Base-by-base conservation (phyloP, 2,888 invertebrate species). In the Brachycybe producta region DNA sequence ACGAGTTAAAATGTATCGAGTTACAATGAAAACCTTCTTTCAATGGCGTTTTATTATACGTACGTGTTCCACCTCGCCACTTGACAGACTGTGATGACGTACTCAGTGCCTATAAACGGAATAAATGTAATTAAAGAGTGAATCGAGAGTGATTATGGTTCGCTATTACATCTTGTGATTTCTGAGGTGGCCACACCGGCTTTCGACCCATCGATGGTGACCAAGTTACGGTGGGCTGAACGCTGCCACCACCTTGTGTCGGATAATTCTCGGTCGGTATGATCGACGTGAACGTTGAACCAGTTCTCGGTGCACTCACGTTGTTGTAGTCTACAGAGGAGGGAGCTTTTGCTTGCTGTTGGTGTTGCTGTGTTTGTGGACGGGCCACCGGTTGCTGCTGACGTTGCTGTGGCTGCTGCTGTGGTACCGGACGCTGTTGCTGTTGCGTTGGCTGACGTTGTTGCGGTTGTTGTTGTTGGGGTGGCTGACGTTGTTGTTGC, bases 1-100 rank as follows among this genome's bases (percentile, higher is more conserved):
- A 13, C 13, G 17, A 11, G 17, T 42, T 4, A n/a, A 1, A 19
- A 13, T 8, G 17, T 7, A 7, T 15, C 38, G 7, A 15, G 38
- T 38, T 38, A 38, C 8, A n/a, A n/a, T n/a, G n/a, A n/a, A n/a
- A n/a, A n/a, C n/a, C n/a, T n/a, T n/a, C n/a, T n/a, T n/a, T n/a
- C n/a, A n/a, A n/a, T 30, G 13, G 32, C 8, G 32, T 30, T 30
- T 30, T 8, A 8, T 38, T 38, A 7, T 38, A 44, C 46, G 34
- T 35, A 46, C 46, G 46, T 46, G 35, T 19, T 23, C n/a, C 42
- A 24, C 51, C 51, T 15, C 24, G 15, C 34, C 34, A 51, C 19
- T 51, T 43, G 24, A 51, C 24, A 28, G 43, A 19, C 28, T 51
- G 51, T 11, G 51, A 24, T n/a, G 51, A 51, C n/a, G 51, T 51